phyloP scores from a whole-genome alignment of 2,113 vertebrate species.

The Jaculus jaculus region DNA sequence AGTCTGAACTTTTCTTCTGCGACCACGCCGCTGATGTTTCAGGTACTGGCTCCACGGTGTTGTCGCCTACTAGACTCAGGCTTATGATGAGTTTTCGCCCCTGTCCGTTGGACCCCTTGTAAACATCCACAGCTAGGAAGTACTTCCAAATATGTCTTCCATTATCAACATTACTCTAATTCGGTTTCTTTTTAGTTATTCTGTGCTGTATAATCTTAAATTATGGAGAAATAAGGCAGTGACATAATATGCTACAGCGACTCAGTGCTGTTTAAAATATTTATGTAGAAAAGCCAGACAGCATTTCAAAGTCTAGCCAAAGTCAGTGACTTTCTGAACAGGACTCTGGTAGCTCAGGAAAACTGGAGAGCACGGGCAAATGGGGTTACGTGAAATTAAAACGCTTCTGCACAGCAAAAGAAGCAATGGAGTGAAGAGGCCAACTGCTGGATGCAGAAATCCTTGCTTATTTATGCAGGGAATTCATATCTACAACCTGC shows the following conservation, averaged over 20 bases:
- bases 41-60: slow-evolving; percentile 85
- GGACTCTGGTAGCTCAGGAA: not conserved
- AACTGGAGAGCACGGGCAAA: not conserved
- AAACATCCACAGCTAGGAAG: rapidly evolving
- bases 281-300: not conserved
- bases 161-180: not conserved
- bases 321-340: not conserved
- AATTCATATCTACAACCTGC: not conserved
- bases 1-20: slow-evolving; percentile 96
- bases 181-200: not conserved
- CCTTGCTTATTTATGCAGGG: not conserved
- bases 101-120: not conserved
- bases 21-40: slow-evolving; percentile 96
- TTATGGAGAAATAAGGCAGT: not conserved
- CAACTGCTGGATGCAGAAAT: not conserved
- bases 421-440: not conserved
- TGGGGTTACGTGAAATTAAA: not conserved
- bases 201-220: not conserved
- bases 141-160: not conserved
- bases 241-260: not conserved
- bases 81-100: rapidly evolving
- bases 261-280: not conserved
- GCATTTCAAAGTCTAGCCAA: not conserved
- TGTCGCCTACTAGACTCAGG: rapidly evolving
- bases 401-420: not conserved